Evolutionary conservation across 1,140 invertebrate genomes (phyloP).

Genomic region (Frieseomelitta varia): DNA sequence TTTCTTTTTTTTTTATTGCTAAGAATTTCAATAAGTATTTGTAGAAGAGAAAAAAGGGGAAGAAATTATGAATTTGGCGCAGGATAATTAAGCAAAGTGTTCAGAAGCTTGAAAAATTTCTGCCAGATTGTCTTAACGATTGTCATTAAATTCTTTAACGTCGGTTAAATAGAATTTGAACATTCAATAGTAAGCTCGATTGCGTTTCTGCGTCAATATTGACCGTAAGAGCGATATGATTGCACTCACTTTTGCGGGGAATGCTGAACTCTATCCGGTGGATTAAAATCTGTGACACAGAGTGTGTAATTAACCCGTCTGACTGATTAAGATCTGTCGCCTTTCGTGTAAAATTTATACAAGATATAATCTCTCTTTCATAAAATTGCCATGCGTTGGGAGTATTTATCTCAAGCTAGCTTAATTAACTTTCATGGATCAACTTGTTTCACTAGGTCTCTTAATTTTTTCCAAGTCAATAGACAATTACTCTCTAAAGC

Average conservation of each 20-base stretch:
- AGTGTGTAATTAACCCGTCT: slow-evolving; percentile 22
- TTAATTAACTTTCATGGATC: too few relatives aligned
- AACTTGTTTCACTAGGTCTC: too few relatives aligned
- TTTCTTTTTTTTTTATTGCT: too few relatives aligned
- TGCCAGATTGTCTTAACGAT: neutral
- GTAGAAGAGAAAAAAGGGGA: too few relatives aligned
- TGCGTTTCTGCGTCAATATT: slow-evolving; percentile 61
- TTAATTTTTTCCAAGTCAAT: too few relatives aligned
- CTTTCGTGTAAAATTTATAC: neutral
- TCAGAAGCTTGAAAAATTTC: neutral
- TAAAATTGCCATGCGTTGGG: too few relatives aligned
- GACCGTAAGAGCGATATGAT: slow-evolving; percentile 52
- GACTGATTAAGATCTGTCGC: slow-evolving; percentile 1
- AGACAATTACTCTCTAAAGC: too few relatives aligned
- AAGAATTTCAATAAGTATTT: too few relatives aligned
- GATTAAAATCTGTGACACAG: slow-evolving; percentile 19
- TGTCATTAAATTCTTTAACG: neutral
- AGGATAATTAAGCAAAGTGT: neutral
- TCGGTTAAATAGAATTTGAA: slow-evolving; percentile 36
- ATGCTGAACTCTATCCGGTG: neutral
- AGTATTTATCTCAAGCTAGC: too few relatives aligned
- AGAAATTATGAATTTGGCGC: too few relatives aligned
- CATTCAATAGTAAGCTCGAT: slow-evolving; percentile 34
- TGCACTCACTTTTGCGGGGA: slow-evolving; percentile 41
- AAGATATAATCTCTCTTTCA: too few relatives aligned